Base-by-base conservation (phyloP, 2,113 vertebrate genomes). In the Scomber japonicus region DNA sequence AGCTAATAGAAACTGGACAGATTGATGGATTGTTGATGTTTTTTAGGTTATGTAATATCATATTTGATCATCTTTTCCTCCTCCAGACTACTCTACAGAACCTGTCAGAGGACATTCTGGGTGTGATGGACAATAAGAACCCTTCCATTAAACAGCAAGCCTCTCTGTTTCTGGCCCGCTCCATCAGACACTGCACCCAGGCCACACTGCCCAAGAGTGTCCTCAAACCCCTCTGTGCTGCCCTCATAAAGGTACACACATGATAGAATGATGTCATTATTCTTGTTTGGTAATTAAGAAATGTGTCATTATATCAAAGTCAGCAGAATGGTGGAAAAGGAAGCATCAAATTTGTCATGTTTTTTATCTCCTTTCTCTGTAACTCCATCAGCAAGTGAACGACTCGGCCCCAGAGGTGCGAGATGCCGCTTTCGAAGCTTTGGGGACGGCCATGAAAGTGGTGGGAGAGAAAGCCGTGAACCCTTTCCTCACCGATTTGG, bases 71-170 rank as follows among this genome's bases (percentile, higher is more conserved):
- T 11, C 55, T n/a, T 21, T 60, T 11, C 81, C 30, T 82, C 57
- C 71, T 83, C 45, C 79, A 99, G 98, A 99, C 97, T 11, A 97
- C 96, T 2, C 88, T 99, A 13, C 97, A 99, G 91, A 99, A 96
- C 82, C 92, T 99, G 80, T 98, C 96, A 24, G 98, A 99, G 87
- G 98, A 99, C 89, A 82, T 99, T 51, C 92, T 99, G 88, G 95
- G 90, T 53, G 98, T 99, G 82, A 99, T 99, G 98, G 98, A 99
- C 92, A 99, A 98, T 91, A 99, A 99, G 94, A 99, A 99, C 81
- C 98, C 98, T 9, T 97, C 97, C 35, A 99, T 99, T 72, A 99
- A 99, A 87, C 98, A 99, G 45, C 98, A 99, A 90, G 96, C 98
- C 0, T 98, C 98, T 11, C 94, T 99, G 27, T 99, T 99, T 87